Conservation (phyloP, 1,140 invertebrate species). For the Drosophila ficusphila region DNA sequence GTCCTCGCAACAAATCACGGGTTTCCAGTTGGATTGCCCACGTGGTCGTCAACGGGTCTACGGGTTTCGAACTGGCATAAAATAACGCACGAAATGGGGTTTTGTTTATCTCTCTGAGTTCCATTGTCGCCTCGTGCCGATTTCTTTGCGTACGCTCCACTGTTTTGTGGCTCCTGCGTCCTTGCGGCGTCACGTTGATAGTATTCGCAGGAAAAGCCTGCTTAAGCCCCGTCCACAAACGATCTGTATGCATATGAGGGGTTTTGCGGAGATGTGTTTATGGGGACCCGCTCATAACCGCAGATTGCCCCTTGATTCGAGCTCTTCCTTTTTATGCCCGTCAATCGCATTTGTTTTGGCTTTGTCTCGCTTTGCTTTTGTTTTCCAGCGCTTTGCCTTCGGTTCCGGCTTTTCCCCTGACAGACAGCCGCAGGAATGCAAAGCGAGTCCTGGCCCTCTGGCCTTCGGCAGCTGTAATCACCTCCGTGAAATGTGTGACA, state of each 20-base stretch:
- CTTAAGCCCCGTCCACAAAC: slow-evolving; percentile 71
- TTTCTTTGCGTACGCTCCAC: not conserved
- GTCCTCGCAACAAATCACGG: slow-evolving; percentile 9
- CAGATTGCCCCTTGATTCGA: slow-evolving; percentile 69
- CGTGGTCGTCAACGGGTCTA: no score
- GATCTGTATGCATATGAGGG: slow-evolving; percentile 34
- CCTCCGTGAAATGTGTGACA: slow-evolving; percentile 56
- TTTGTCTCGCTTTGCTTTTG: slow-evolving; percentile 11
- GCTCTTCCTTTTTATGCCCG: slow-evolving; percentile 35
- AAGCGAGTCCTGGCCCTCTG: slow-evolving; percentile 1
- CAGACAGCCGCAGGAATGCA: slow-evolving; percentile 20
- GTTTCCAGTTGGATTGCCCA: not conserved
- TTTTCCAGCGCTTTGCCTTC: slow-evolving; percentile 2
- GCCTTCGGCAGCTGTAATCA: slow-evolving; percentile 18
- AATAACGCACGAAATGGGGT: slow-evolving; percentile 19
- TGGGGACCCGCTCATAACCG: slow-evolving; percentile 62
- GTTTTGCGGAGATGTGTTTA: slow-evolving; percentile 1
- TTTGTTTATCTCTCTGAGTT: slow-evolving; percentile 1
- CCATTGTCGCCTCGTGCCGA: slow-evolving; percentile 11
- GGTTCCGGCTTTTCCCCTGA: slow-evolving; percentile 27
- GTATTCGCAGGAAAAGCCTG: slow-evolving; percentile 38
- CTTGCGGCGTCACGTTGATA: slow-evolving; percentile 13
- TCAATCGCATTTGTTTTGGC: slow-evolving; percentile 40
- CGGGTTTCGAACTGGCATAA: slow-evolving; percentile 3
- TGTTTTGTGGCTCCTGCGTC: no score